phyloP scores from a whole-genome alignment of 2,797 vertebrate species.

The Graptemys geographica region DNA sequence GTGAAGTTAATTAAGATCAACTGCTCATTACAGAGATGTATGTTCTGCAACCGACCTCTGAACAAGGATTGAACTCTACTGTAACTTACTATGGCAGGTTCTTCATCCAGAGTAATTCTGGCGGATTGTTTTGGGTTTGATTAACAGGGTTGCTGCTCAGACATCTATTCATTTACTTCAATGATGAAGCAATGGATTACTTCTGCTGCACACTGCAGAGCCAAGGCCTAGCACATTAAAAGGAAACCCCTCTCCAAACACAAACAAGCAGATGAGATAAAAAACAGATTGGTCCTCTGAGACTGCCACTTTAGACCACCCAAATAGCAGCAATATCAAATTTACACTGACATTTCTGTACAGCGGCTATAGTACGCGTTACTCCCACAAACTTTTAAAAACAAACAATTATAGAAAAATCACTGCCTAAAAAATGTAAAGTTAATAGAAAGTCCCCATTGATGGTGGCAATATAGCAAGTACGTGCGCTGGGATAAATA shows the following conservation, averaged over 20 bases:
- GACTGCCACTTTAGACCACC: accelerated
- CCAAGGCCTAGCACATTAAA: accelerated
- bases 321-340: constrained; percentile 3
- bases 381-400: constrained; percentile 45
- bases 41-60: no score
- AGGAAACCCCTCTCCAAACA: accelerated
- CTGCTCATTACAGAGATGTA: accelerated
- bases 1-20: background rate
- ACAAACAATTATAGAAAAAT: constrained; percentile 55
- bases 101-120: accelerated
- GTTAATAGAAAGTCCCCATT: background rate
- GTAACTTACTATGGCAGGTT: background rate
- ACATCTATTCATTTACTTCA: background rate
- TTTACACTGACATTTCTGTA: background rate
- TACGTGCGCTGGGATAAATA: accelerated
- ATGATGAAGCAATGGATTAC: background rate
- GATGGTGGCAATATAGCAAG: accelerated
- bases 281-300: accelerated
- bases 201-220: background rate
- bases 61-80: no score
- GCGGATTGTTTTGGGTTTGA: accelerated
- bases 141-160: background rate
- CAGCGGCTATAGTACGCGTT: background rate
- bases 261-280: accelerated
- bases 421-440: constrained; percentile 58